Evolutionary conservation across 2,888 invertebrate species (phyloP), one percentile per base, ranked within the genome.

Genomic region (Antheraea yamamai): DNA sequence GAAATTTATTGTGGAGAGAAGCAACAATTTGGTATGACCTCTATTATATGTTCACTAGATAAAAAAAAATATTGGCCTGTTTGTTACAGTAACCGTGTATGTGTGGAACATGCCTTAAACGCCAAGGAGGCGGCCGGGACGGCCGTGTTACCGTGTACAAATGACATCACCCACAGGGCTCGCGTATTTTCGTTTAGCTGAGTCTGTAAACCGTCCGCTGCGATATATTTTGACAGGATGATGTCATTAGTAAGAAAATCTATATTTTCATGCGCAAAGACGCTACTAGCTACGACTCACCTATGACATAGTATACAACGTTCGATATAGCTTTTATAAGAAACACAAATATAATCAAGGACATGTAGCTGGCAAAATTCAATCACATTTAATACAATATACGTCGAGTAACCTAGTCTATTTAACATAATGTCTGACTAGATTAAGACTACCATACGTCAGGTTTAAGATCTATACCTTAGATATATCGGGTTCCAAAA

Each of bases 211-310:
- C 30, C 64, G 64, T 66, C 30, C 30, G 70, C 70, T 70, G 64
- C 70, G 70, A 70, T 70, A 70, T 70, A 70, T 70, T 70, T 70
- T 39, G 35, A 70, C 35, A 39, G 7, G 39, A n/a, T 70, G 70
- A 70, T 70, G 70, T 70, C 70, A 70, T 70, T 70, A n/a, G 35
- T 2, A 20, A 20, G 70, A 39, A 70, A 70, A 70, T 70, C 70
- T 70, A 70, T 70, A 70, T 70, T 39, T 70, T 70, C 70, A 35
- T 39, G n/a, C 39, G 68, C 30, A 8, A 16, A 35, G 68, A 68
- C 30, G 30, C 18, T 35, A 23, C 18, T 35, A 23, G 30, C 18
- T 35, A 23, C 61, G 26, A 66, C 39, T 39, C 39, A 35, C 4
- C 35, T 35, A 35, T 39, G 39, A 39, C 70, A 23, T 35, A 20